Evolutionary conservation across 1,140 invertebrate species (phyloP).

Genomic region (Coenobita brevimanus): DNA sequence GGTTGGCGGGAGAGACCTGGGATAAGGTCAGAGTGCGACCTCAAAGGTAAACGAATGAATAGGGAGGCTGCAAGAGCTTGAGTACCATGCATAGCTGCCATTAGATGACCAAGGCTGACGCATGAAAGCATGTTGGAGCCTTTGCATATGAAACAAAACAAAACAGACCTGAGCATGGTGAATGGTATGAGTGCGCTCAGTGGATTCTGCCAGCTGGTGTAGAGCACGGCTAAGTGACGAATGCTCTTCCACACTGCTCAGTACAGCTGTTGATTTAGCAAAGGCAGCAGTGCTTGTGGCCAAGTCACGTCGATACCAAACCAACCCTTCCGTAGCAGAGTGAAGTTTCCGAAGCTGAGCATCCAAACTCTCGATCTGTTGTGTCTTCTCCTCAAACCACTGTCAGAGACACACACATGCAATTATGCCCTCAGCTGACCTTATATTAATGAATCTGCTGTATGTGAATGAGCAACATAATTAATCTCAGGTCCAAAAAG

Average conservation of each 20-base stretch:
- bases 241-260: constrained; percentile 96
- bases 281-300: constrained; percentile 85
- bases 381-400: constrained; percentile 99
- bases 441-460: too few species aligned
- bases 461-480: too few species aligned
- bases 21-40: neutral
- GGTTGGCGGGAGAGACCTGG: neutral
- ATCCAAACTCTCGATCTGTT: constrained; percentile 94
- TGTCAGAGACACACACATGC: constrained; percentile 75
- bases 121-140: too few species aligned
- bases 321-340: constrained; percentile 90
- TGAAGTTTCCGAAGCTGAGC: constrained; percentile 91
- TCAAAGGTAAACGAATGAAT: too few species aligned
- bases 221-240: constrained; percentile 92
- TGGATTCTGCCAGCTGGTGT: constrained; percentile 93
- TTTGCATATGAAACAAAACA: neutral
- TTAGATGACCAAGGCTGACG: too few species aligned
- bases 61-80: too few species aligned
- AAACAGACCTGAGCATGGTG: constrained; percentile 63
- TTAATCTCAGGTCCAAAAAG: too few species aligned
- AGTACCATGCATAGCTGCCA: neutral
- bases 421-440: too few species aligned
- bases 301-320: constrained; percentile 89
- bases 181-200: constrained; percentile 81
- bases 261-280: constrained; percentile 90